These are phyloP conservation scores for Caerostris extrusa DNA, from an alignment of 1,140 invertebrate genomes.

Conservation along the genomic window DNA sequence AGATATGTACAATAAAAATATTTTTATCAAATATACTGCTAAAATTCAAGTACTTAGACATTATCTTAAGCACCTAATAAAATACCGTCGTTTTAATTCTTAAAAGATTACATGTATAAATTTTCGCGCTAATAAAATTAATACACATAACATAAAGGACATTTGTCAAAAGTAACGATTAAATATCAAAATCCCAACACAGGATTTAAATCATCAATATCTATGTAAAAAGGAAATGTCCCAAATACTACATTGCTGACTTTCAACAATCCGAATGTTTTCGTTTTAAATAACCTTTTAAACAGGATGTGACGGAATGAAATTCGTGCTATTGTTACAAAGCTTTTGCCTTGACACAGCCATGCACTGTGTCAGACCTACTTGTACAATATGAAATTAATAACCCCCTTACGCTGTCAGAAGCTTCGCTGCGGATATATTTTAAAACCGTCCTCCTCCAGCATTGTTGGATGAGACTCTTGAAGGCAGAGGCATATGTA, in stretches of 20 bases:
- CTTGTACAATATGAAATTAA: constrained; percentile 14
- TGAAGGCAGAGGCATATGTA: not conserved
- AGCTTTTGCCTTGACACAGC: not conserved
- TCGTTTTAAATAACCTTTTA: not conserved
- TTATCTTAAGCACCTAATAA: too few relatives aligned
- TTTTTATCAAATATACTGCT: too few relatives aligned
- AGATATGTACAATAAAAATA: too few relatives aligned
- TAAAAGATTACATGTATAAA: too few relatives aligned
- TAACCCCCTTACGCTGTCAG: not conserved
- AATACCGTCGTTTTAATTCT: too few relatives aligned
- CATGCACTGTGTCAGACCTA: not conserved
- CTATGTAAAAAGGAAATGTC: not conserved
- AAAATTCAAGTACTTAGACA: too few relatives aligned
- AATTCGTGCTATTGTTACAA: not conserved
- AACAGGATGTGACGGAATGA: not conserved
- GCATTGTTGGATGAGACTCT: constrained; percentile 15
- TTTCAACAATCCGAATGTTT: not conserved
- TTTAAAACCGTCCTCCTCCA: not conserved
- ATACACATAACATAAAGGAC: not conserved
- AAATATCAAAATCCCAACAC: not conserved
- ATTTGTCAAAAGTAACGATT: not conserved
- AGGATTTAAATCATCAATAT: not conserved
- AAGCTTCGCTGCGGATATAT: not conserved
- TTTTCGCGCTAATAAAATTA: not conserved
- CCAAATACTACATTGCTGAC: not conserved